Conservation (phyloP, 2,888 invertebrate genomes). For the Patella caerulea region DNA sequence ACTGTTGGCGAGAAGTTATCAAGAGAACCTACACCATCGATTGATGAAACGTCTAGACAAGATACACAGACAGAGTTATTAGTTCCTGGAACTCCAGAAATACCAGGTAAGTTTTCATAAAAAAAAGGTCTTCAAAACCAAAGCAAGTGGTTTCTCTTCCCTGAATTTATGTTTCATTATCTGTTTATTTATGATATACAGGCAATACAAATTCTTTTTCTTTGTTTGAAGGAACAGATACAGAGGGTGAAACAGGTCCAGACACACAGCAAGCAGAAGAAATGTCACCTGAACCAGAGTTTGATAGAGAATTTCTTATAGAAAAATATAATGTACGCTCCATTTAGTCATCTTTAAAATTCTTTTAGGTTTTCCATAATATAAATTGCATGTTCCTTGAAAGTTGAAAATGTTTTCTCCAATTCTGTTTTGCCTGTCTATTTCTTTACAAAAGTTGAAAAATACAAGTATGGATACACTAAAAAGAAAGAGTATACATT, state of each 20-base stretch:
- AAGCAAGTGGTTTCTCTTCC: background rate
- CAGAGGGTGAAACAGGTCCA: constrained; percentile 34
- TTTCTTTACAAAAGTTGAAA: background rate
- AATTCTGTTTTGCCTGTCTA: too few relatives aligned
- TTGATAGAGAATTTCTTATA: constrained; percentile 64
- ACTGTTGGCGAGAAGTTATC: constrained; percentile 63
- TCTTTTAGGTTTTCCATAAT: background rate
- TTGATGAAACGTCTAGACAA: constrained; percentile 31
- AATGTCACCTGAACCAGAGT: constrained; percentile 52
- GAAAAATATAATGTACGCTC: constrained; percentile 67
- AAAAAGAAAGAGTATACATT: background rate
- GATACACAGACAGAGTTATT: constrained; percentile 41
- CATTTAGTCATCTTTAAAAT: background rate
- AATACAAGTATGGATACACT: background rate
- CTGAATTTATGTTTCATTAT: too few relatives aligned
- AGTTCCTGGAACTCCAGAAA: constrained; percentile 54
- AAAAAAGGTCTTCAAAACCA: too few relatives aligned
- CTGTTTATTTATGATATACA: too few relatives aligned
- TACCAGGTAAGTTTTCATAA: constrained; percentile 34
- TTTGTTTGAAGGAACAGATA: background rate
- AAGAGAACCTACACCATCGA: constrained; percentile 61
- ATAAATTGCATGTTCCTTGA: too few relatives aligned
- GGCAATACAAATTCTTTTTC: too few relatives aligned
- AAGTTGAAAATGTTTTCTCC: too few relatives aligned
- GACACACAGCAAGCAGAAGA: constrained; percentile 56